Conservation (phyloP, 2,888 invertebrate species). For the Tiliacea citrago region DNA sequence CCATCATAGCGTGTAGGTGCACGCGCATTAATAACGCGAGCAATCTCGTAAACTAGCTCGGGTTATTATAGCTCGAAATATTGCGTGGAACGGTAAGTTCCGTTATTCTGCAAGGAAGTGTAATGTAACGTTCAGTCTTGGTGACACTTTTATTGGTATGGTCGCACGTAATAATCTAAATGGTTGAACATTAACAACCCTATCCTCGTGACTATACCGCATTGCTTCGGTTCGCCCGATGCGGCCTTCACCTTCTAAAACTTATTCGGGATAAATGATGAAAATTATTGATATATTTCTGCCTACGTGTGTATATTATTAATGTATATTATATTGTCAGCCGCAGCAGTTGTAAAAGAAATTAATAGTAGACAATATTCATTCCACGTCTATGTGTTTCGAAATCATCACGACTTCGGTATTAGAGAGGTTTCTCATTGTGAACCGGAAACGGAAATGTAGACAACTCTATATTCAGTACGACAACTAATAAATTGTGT, state of each 20-base stretch:
- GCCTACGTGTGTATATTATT: neutral
- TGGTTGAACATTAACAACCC: constrained; percentile 37
- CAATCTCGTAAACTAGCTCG: constrained; percentile 50
- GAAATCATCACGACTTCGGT: constrained; percentile 29
- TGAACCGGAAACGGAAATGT: constrained; percentile 63
- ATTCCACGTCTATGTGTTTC: constrained; percentile 40
- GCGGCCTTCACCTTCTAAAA: constrained; percentile 8
- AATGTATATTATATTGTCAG: neutral
- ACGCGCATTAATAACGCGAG: constrained; percentile 38
- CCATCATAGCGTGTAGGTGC: constrained; percentile 27
- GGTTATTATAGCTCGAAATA: constrained; percentile 74
- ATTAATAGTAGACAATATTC: constrained; percentile 25
- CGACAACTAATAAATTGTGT: constrained; percentile 54
- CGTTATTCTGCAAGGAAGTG: constrained; percentile 76
- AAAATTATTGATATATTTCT: neutral
- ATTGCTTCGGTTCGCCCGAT: neutral
- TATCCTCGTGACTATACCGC: neutral
- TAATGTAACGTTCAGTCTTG: constrained; percentile 73
- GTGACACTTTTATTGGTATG: constrained; percentile 65
- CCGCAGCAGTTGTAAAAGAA: constrained; percentile 38
- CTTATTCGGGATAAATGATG: neutral
- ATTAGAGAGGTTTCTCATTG: constrained; percentile 41
- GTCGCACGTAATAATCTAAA: constrained; percentile 28
- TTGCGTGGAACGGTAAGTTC: constrained; percentile 79
- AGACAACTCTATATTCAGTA: constrained; percentile 48